phyloP scores from a whole-genome alignment of 2,888 invertebrate genomes.

The Zygogramma bicolorata region DNA sequence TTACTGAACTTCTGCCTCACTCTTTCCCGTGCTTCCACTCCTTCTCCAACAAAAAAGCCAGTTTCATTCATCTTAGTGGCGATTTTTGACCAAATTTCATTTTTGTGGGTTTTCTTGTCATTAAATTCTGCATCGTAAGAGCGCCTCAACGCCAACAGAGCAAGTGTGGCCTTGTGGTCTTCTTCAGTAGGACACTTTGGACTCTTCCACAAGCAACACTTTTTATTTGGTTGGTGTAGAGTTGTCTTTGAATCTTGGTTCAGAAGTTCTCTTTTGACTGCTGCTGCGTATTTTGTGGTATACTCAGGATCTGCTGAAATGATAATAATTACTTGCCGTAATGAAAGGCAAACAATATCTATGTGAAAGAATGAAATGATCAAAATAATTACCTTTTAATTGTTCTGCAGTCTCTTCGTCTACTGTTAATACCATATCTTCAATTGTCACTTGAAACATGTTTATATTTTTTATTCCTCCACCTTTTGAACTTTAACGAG shows the following conservation, averaged over 20 bases:
- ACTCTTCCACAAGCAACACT: constrained; percentile 4
- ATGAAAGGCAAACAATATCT: too few species aligned
- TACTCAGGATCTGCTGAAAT: constrained; percentile 20
- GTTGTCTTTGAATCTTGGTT: neutral
- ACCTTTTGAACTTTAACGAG: too few species aligned
- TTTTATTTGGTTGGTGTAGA: neutral
- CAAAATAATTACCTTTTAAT: constrained; percentile 11
- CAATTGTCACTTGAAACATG: constrained; percentile 13
- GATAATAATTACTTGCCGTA: too few species aligned
- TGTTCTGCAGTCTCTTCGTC: constrained; percentile 1
- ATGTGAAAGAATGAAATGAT: neutral
- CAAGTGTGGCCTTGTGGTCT: constrained; percentile 10
- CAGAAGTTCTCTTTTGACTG: constrained; percentile 13
- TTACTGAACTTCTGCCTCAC: constrained; percentile 11
- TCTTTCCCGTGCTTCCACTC: constrained; percentile 1
- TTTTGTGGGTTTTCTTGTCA: too few species aligned
- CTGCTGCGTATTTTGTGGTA: constrained; percentile 5
- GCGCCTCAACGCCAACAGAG: too few species aligned
- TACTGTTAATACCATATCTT: constrained; percentile 7
- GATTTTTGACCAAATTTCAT: constrained; percentile 15
- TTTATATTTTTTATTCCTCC: too few species aligned
- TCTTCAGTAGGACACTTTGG: too few species aligned
- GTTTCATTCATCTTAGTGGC: constrained; percentile 10
- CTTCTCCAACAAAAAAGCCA: too few species aligned
- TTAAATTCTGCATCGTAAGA: neutral